These are phyloP conservation scores for Sardinella longiceps DNA, from an alignment of 2,797 vertebrate genomes.

Conservation along the genomic window DNA sequence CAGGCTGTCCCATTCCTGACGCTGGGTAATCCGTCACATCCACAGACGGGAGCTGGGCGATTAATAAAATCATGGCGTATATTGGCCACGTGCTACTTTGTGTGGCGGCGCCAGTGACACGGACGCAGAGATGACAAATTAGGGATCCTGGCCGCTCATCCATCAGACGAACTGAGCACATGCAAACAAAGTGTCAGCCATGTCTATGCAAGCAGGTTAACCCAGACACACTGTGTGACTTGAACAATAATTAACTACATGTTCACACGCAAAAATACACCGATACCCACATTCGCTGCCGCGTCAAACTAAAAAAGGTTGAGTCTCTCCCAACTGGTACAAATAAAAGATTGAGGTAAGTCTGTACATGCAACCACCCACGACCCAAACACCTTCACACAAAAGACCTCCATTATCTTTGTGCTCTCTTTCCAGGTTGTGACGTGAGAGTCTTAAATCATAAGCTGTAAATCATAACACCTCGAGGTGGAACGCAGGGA, in stretches of 20 bases:
- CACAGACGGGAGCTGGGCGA: conserved; percentile 59
- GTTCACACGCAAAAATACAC: neutral
- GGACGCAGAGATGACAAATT: conserved; percentile 22
- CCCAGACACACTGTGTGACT: neutral
- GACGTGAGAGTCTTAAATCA: neutral
- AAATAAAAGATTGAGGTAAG: neutral
- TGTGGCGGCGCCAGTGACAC: conserved; percentile 50
- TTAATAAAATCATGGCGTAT: conserved; percentile 66
- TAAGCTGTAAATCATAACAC: neutral
- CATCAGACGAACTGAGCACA: conserved; percentile 69
- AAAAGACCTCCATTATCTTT: conserved; percentile 13
- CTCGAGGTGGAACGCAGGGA: neutral
- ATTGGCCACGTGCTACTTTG: conserved; percentile 51
- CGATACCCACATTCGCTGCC: neutral
- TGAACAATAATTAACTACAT: neutral
- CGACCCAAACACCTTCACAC: neutral
- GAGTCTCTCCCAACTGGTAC: neutral
- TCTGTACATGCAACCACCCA: neutral
- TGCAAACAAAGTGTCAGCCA: conserved; percentile 45
- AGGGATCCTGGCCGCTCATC: conserved; percentile 64
- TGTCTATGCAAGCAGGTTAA: conserved; percentile 38
- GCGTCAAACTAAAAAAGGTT: neutral
- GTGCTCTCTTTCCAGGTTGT: neutral
- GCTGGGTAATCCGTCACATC: conserved; percentile 47
- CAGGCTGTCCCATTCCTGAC: conserved; percentile 28